Base-by-base conservation (phyloP, 2,113 vertebrate genomes). In the Madoqua kirkii region DNA sequence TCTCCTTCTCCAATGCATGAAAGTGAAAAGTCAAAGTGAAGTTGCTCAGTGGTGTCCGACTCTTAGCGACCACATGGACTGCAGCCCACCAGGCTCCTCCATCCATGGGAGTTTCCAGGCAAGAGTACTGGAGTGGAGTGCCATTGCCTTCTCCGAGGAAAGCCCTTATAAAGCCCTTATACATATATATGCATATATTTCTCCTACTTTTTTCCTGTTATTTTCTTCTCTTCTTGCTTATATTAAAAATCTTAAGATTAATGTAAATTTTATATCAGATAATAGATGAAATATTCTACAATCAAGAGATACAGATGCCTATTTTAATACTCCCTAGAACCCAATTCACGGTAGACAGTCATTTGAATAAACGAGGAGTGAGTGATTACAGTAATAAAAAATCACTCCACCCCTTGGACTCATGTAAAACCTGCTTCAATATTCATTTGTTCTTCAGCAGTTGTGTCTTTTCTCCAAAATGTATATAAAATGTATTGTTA, bases 181-280 rank as follows among this genome's bases (percentile, higher is more conserved):
- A 36, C 19, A 25, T 74, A 43, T 71, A 55, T 60, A 23, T 43
- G 16, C 4, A 13, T 83, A 12, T 83, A 55, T 55, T 36, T 83
- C 54, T 76, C 23, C 40, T 93, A 54, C n/a, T 33, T 71, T 86
- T 16, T 31, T 64, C 50, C 43, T 64, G 23, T n/a, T 82, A 90
- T 55, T 43, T 12, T 78, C 67, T 23, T 90, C 14, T 83, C 31
- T 86, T 79, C 48, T 48, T 14, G 4, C 27, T 87, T 82, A 8
- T 40, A 59, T 55, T 86, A 93, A 96, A 97, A 95, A 15, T 52
- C 19, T 87, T 45, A 85, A 94, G 15, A 95, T n/a, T 59, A 83
- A 96, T 31, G 31, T 71, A 76, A 78, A 7, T 92, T 93, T 96
- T 84, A 21, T 43, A 33, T 71, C 36, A 83, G 60, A 31, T 59